Evolutionary conservation across 2,113 vertebrate species (phyloP).

Genomic region (Capreolus pygargus): DNA sequence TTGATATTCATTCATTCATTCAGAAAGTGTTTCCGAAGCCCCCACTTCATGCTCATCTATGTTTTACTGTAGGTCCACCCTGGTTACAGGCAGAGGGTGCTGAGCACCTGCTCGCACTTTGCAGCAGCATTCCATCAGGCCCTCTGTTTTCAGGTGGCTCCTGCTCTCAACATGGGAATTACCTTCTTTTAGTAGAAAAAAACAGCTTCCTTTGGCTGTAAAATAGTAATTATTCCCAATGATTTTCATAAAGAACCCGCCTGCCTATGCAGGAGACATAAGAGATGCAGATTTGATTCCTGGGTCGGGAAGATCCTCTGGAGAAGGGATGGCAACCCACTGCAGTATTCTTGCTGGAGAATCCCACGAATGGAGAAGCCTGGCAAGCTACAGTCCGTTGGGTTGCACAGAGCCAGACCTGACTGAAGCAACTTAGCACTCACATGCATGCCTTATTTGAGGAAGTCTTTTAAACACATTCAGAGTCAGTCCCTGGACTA

Average conservation of each 20-base stretch:
- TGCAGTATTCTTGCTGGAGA: not conserved
- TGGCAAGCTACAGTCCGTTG: not conserved
- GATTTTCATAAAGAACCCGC: not conserved
- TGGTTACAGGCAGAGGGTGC: not conserved
- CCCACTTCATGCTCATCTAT: not conserved
- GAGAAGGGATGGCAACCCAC: not conserved
- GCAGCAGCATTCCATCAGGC: not conserved
- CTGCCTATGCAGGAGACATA: not conserved
- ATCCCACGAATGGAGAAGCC: not conserved
- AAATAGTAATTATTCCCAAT: not conserved
- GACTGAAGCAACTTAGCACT: rapidly evolving
- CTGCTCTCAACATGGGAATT: too few species aligned
- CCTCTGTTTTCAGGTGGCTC: not conserved
- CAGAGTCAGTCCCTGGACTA: not conserved
- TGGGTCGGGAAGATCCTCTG: not conserved
- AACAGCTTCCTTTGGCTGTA: not conserved
- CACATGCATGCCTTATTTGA: not conserved
- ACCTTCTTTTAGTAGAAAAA: not conserved
- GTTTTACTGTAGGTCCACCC: not conserved
- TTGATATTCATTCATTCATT: not conserved
- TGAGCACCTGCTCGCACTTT: not conserved
- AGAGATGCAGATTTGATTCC: not conserved
- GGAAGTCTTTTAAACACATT: not conserved
- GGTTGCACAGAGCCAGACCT: not conserved
- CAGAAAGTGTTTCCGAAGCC: not conserved